Evolutionary conservation across 2,113 vertebrate genomes (phyloP).

Genomic region (Scartelaos histophorus): DNA sequence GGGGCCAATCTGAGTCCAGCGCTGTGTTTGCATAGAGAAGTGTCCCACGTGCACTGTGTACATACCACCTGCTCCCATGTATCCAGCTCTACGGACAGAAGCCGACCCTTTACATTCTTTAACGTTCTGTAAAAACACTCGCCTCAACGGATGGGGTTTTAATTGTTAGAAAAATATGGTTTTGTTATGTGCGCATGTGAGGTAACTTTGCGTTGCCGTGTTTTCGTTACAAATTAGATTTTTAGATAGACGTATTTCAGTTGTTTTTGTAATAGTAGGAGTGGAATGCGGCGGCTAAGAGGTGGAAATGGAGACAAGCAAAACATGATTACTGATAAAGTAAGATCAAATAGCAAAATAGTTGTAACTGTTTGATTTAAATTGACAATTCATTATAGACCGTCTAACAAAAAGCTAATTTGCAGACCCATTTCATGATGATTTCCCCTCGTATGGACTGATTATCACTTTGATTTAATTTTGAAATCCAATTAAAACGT

Average conservation of each 20-base stretch:
- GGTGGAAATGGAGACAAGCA: too few species aligned
- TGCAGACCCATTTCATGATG: too few species aligned
- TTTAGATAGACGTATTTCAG: background rate
- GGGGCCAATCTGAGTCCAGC: conserved; percentile 31
- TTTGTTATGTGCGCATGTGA: background rate
- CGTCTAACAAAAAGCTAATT: too few species aligned
- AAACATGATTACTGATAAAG: too few species aligned
- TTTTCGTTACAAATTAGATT: background rate
- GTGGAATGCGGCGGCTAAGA: too few species aligned
- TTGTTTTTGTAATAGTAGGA: background rate
- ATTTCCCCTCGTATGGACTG: too few species aligned
- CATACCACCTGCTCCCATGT: conserved; percentile 38
- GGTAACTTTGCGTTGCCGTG: background rate
- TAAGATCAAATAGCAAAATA: too few species aligned
- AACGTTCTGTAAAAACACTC: conserved; percentile 1
- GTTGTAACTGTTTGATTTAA: too few species aligned
- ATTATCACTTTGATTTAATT: too few species aligned
- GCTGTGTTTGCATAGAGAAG: conserved; percentile 39
- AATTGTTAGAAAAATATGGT: conserved; percentile 1
- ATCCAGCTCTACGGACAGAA: conserved; percentile 19
- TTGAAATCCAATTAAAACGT: too few species aligned
- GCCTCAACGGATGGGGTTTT: background rate
- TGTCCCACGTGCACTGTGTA: conserved; percentile 47
- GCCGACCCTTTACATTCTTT: conserved; percentile 9
- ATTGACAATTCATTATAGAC: too few species aligned